Evolutionary conservation across 2,888 invertebrate species (phyloP).

Genomic region (Epiblema foenella): DNA sequence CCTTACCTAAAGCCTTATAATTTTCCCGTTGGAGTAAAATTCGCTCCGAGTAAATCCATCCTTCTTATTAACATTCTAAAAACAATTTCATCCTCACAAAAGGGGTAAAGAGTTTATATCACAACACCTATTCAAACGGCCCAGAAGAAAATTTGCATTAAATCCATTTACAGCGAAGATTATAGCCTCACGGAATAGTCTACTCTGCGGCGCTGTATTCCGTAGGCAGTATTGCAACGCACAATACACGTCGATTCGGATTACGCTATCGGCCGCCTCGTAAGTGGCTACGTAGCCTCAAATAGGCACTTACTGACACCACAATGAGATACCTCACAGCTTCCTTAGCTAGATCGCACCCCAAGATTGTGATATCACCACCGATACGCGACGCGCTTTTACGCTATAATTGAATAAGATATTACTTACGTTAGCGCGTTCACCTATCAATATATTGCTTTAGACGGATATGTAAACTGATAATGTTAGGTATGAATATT

Average conservation of each 20-base stretch:
- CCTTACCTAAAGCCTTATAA: constrained; percentile 12
- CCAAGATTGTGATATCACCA: constrained; percentile 74
- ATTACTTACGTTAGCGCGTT: constrained; percentile 60
- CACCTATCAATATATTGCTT: constrained; percentile 55
- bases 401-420: constrained; percentile 78
- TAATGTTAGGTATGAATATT: constrained; percentile 46
- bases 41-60: constrained; percentile 49
- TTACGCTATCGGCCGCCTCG: constrained; percentile 73
- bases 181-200: constrained; percentile 71
- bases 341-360: constrained; percentile 71
- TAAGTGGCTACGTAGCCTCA: constrained; percentile 75
- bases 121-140: constrained; percentile 65
- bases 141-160: constrained; percentile 73
- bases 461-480: constrained; percentile 50
- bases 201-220: constrained; percentile 62
- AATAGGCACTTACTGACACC: constrained; percentile 77
- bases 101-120: constrained; percentile 69
- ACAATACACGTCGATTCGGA: constrained; percentile 78
- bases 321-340: constrained; percentile 76
- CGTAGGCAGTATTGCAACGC: constrained; percentile 66
- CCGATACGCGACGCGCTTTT: constrained; percentile 71
- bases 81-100: constrained; percentile 67
- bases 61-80: constrained; percentile 50
- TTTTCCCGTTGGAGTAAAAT: constrained; percentile 42
- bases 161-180: constrained; percentile 77